phyloP scores from a whole-genome alignment of 2,797 vertebrate species.

The Bovichtus variegatus region DNA sequence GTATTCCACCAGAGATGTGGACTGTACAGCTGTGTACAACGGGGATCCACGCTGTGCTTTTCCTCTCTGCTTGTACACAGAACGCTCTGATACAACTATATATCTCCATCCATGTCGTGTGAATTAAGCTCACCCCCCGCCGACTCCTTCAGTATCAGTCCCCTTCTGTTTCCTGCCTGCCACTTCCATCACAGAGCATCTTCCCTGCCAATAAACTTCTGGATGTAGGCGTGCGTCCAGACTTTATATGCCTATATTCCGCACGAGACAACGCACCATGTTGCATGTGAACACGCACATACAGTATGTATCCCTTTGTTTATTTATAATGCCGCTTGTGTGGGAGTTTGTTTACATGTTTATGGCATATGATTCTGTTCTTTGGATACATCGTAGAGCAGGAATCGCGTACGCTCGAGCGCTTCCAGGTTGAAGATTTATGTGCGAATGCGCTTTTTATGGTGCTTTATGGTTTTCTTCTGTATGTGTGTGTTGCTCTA shows the following conservation, averaged over 20 bases:
- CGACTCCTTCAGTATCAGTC: constrained; percentile 24
- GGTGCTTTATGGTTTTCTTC: constrained; percentile 52
- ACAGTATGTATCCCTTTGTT: constrained; percentile 24
- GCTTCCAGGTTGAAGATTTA: constrained; percentile 71
- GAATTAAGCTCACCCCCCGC: constrained; percentile 58
- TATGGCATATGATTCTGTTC: constrained; percentile 47
- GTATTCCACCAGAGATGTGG: constrained; percentile 71
- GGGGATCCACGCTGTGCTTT: constrained; percentile 39
- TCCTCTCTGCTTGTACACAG: constrained; percentile 46
- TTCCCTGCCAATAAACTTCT: constrained; percentile 50
- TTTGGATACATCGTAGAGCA: constrained; percentile 13
- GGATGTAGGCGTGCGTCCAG: constrained; percentile 31
- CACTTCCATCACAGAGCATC: constrained; percentile 39
- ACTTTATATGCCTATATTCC: constrained; percentile 11
- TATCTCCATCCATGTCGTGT: constrained; percentile 48
- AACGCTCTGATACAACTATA: constrained; percentile 45
- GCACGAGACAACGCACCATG: too few species aligned
- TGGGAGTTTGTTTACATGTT: constrained; percentile 75
- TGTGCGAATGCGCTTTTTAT: constrained; percentile 45
- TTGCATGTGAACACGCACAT: constrained; percentile 11
- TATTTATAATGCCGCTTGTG: constrained; percentile 49
- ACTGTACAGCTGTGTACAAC: constrained; percentile 69
- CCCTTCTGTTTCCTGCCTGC: constrained; percentile 43
- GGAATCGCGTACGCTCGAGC: constrained; percentile 20
- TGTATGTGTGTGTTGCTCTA: constrained; percentile 51